Evolutionary conservation across 2,888 invertebrate genomes (phyloP).

Genomic region (Tetragonula carbonaria): DNA sequence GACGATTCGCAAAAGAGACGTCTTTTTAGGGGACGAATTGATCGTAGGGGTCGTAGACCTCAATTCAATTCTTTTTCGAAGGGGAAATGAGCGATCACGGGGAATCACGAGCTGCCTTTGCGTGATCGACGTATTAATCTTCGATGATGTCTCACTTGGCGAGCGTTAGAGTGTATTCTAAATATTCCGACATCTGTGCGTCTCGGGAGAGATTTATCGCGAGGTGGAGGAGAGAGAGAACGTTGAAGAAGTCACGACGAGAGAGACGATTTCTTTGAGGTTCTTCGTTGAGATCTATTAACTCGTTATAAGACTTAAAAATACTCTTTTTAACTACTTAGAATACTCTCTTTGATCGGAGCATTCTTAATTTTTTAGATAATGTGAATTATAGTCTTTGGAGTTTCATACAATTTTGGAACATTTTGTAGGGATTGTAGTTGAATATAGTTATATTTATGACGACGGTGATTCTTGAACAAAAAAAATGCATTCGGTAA

Average conservation of each 20-base stretch:
- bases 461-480: too few species aligned
- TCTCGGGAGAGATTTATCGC: constrained; percentile 41
- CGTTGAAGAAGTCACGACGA: not conserved
- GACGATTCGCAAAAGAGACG: constrained; percentile 53
- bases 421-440: too few species aligned
- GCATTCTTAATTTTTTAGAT: too few species aligned
- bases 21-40: constrained; percentile 45
- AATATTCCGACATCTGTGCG: constrained; percentile 50
- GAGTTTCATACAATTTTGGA: too few species aligned
- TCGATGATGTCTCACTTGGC: constrained; percentile 42
- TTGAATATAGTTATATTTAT: too few species aligned
- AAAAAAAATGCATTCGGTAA: too few species aligned
- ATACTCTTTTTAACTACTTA: too few species aligned
- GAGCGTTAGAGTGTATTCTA: constrained; percentile 36
- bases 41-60: constrained; percentile 43
- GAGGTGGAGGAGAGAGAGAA: not conserved
- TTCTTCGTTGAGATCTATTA: not conserved
- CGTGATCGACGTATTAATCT: constrained; percentile 55
- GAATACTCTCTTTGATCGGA: not conserved
- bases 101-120: not conserved
- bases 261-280: constrained; percentile 4
- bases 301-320: not conserved
- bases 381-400: too few species aligned
- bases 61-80: constrained; percentile 11
- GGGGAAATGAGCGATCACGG: constrained; percentile 46